Conservation (phyloP, 2,888 invertebrate species). For the Coleophora flavipennella region DNA sequence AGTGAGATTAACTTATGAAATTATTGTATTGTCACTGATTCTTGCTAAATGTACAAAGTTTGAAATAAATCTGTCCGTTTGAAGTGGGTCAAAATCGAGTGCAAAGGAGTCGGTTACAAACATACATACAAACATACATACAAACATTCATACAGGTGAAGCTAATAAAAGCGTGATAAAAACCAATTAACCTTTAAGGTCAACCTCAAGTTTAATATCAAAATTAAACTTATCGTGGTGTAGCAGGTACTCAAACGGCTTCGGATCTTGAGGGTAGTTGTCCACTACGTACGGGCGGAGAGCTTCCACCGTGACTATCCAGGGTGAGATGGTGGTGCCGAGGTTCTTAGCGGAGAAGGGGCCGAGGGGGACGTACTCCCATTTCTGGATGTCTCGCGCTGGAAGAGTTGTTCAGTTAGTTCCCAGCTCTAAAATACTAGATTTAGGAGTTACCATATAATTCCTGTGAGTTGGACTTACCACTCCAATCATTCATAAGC, state of each 20-base stretch:
- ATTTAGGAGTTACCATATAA: not conserved
- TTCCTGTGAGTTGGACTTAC: slow-evolving; percentile 57
- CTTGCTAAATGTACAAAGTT: too few species aligned
- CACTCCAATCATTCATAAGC: slow-evolving; percentile 99
- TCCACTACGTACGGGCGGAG: slow-evolving; percentile 87
- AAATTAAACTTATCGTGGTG: slow-evolving; percentile 92
- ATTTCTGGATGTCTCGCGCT: slow-evolving; percentile 99
- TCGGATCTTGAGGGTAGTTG: slow-evolving; percentile 88
- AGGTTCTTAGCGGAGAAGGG: slow-evolving; percentile 98
- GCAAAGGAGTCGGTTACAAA: too few species aligned
- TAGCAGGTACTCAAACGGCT: slow-evolving; percentile 88
- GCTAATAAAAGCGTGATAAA: not conserved
- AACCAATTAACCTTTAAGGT: slow-evolving; percentile 80
- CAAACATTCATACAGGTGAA: too few species aligned
- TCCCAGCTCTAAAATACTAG: too few species aligned
- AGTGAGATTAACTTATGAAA: too few species aligned
- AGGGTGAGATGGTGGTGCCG: slow-evolving; percentile 96
- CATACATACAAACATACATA: too few species aligned
- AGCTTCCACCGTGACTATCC: slow-evolving; percentile 96
- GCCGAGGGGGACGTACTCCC: slow-evolving; percentile 98
- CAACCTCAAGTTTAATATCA: slow-evolving; percentile 92
- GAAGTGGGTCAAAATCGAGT: too few species aligned
- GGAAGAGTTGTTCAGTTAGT: slow-evolving; percentile 11
- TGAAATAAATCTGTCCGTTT: too few species aligned
- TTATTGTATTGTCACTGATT: too few species aligned